Percentiles rank a stretch among this genome's conserved stretches.
Conservation (phyloP, 2,113 vertebrate genomes). For the Forbesichthys papilliferus region DNA sequence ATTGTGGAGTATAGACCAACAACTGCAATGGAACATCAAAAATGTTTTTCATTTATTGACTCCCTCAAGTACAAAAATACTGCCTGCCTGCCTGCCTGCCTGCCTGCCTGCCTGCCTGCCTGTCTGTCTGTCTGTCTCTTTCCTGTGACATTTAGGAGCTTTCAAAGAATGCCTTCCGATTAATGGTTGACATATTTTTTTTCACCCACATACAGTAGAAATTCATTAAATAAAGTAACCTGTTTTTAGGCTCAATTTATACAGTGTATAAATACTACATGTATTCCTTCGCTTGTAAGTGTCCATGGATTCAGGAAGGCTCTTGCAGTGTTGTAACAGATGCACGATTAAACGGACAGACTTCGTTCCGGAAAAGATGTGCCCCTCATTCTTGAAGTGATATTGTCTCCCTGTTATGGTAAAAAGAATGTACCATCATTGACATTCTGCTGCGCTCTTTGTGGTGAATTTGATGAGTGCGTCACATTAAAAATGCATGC, state of each 20-base stretch:
- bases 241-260: not conserved
- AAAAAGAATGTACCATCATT: conserved; percentile 52
- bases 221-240: not conserved
- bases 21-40: conserved; percentile 49
- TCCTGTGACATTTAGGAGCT: conserved; percentile 61
- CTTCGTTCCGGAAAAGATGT: conserved; percentile 28
- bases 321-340: not conserved
- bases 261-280: not conserved
- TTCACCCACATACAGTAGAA: conserved; percentile 35
- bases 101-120: not conserved
- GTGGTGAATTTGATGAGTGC: conserved; percentile 67
- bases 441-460: conserved; percentile 63
- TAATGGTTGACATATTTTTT: conserved; percentile 59
- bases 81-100: conserved; percentile 1
- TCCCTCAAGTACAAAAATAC: conserved; percentile 5
- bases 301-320: not conserved
- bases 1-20: conserved; percentile 60
- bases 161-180: conserved; percentile 45
- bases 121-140: conserved; percentile 30
- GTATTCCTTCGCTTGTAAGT: not conserved
- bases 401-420: conserved; percentile 46
- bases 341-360: conserved; percentile 12
- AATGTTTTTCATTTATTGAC: conserved; percentile 56
- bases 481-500: conserved; percentile 77
- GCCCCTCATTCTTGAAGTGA: conserved; percentile 45